These are phyloP conservation scores for Parthenolecanium corni DNA, from an alignment of 2,888 invertebrate genomes.

Conservation along the genomic window DNA sequence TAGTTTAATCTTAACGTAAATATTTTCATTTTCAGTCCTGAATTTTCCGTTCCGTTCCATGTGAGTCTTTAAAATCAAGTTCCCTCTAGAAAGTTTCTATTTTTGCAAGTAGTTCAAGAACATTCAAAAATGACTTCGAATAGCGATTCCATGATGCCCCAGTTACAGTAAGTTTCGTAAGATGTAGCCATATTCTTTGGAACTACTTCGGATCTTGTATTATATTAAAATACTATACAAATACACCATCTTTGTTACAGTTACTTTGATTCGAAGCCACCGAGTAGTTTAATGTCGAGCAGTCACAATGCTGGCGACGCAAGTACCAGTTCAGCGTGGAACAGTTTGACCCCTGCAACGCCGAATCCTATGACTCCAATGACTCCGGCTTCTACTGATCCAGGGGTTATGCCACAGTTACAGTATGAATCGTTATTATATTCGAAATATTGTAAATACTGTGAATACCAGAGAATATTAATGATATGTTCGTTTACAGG, in stretches of 20 bases:
- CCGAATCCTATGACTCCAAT: slow-evolving; percentile 72
- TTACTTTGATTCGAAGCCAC: slow-evolving; percentile 14
- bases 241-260: background rate
- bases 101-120: too few relatives aligned
- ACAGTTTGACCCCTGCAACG: slow-evolving; percentile 48
- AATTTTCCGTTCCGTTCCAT: too few relatives aligned
- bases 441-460: slow-evolving; percentile 12
- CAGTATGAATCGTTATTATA: slow-evolving; percentile 50
- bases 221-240: background rate
- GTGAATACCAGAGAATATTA: background rate
- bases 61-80: too few relatives aligned
- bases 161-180: slow-evolving; percentile 17
- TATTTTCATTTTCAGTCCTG: too few relatives aligned
- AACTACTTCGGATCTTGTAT: background rate
- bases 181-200: background rate
- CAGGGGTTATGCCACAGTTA: slow-evolving; percentile 83
- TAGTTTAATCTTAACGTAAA: too few relatives aligned
- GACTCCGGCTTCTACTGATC: slow-evolving; percentile 83
- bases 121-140: slow-evolving; percentile 7
- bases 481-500: slow-evolving; percentile 41
- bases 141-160: slow-evolving; percentile 21
- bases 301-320: background rate
- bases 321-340: background rate
- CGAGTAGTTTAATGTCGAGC: background rate
- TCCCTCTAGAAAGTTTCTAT: too few relatives aligned